Conservation (phyloP, 2,888 invertebrate genomes). For the Protonemura montana region DNA sequence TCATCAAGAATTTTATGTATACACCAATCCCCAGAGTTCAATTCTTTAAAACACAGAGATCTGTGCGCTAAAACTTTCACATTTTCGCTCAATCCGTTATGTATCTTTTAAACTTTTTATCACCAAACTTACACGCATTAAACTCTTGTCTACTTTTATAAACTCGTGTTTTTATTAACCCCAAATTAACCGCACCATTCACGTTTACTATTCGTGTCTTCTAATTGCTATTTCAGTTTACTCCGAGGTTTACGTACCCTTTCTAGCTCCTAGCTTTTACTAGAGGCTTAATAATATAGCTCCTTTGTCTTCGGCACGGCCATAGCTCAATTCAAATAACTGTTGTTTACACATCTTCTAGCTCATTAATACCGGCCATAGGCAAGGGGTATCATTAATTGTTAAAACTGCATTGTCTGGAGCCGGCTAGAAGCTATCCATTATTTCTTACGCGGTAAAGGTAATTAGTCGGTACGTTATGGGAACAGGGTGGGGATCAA, state of each 20-base stretch:
- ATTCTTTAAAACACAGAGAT: background rate
- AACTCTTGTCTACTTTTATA: background rate
- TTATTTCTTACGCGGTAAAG: background rate
- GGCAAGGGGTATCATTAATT: background rate
- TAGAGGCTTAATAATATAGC: background rate
- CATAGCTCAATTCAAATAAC: constrained; percentile 12
- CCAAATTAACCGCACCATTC: constrained; percentile 3
- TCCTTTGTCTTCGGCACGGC: background rate
- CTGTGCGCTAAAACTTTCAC: background rate
- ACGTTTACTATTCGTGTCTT: background rate
- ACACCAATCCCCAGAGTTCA: background rate
- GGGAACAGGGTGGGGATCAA: background rate
- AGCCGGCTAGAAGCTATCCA: background rate
- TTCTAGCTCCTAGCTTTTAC: background rate
- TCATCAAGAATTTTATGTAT: background rate
- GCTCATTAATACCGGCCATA: background rate
- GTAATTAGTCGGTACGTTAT: background rate
- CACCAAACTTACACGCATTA: background rate
- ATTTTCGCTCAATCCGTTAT: background rate
- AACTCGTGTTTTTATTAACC: constrained; percentile 5
- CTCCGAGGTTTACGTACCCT: background rate
- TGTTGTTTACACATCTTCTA: background rate
- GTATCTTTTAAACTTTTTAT: constrained; percentile 5
- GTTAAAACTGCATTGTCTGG: background rate
- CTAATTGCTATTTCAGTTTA: background rate